These are phyloP conservation scores for Hypothenemus hampei DNA, from an alignment of 1,140 invertebrate genomes.

Conservation along the genomic window DNA sequence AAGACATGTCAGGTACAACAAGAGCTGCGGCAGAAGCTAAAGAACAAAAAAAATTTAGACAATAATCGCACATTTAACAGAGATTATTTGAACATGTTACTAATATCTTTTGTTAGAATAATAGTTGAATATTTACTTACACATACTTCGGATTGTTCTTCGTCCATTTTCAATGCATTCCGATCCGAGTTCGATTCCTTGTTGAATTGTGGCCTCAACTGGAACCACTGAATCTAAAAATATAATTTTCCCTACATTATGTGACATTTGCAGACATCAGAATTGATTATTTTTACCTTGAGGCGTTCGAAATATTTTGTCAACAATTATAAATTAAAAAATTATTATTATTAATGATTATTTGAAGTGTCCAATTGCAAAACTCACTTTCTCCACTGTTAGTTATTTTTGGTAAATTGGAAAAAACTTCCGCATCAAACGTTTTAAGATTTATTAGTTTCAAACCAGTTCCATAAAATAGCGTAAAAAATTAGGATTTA, in stretches of 20 bases:
- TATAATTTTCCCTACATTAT: too few species aligned
- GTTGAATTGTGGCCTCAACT: conserved; percentile 47
- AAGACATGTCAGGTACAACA: conserved; percentile 82
- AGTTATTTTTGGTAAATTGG: too few species aligned
- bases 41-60: conserved; percentile 22
- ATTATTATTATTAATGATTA: not conserved
- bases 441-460: too few species aligned
- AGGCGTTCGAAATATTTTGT: too few species aligned
- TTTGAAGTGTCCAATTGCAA: not conserved
- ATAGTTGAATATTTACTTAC: conserved; percentile 27
- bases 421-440: too few species aligned
- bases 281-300: too few species aligned
- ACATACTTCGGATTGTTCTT: conserved; percentile 31
- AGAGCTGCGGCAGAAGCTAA: conserved; percentile 51
- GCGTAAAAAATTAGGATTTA: too few species aligned
- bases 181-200: conserved; percentile 58
- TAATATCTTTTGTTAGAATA: too few species aligned
- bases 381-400: too few species aligned
- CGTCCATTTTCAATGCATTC: conserved; percentile 53
- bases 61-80: not conserved
- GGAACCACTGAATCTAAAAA: conserved; percentile 20
- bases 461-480: too few species aligned
- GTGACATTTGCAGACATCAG: too few species aligned
- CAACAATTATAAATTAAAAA: not conserved
- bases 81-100: not conserved